Evolutionary conservation across 2,888 invertebrate species (phyloP).

Genomic region (Machimus rusticus): DNA sequence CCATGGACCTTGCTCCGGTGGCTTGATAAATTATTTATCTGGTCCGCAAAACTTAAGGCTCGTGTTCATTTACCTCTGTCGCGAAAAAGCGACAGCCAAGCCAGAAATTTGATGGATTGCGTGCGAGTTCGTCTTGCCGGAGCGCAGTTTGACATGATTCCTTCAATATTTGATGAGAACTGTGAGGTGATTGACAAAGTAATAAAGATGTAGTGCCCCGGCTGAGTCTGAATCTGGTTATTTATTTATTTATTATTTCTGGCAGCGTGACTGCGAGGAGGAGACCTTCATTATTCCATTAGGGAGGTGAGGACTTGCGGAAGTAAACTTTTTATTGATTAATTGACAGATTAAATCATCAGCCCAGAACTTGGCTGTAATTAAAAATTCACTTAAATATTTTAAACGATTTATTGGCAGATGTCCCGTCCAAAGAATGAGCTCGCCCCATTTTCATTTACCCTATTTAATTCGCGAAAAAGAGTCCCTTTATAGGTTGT

Average conservation of each 20-base stretch:
- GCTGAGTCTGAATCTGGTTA: background rate
- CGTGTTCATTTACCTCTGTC: background rate
- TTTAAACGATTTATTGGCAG: background rate
- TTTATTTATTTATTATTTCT: background rate
- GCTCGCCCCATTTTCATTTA: background rate
- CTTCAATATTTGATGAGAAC: constrained; percentile 13
- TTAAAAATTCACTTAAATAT: background rate
- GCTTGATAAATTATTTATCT: constrained; percentile 25
- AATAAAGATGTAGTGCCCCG: background rate
- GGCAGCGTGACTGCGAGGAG: background rate
- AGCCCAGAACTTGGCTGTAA: background rate
- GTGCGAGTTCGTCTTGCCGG: background rate
- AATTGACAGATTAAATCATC: background rate
- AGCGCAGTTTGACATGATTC: background rate
- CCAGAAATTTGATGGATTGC: constrained; percentile 24
- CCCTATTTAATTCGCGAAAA: background rate
- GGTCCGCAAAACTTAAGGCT: background rate
- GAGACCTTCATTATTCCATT: background rate
- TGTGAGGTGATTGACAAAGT: constrained; percentile 10
- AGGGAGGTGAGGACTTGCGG: background rate
- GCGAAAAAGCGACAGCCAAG: background rate
- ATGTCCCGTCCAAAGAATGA: background rate
- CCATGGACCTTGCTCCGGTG: background rate
- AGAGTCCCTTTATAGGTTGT: background rate
- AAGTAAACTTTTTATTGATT: background rate